Evolutionary conservation across 2,113 vertebrate genomes (phyloP).

Genomic region (Himantopus leucocephalus): DNA sequence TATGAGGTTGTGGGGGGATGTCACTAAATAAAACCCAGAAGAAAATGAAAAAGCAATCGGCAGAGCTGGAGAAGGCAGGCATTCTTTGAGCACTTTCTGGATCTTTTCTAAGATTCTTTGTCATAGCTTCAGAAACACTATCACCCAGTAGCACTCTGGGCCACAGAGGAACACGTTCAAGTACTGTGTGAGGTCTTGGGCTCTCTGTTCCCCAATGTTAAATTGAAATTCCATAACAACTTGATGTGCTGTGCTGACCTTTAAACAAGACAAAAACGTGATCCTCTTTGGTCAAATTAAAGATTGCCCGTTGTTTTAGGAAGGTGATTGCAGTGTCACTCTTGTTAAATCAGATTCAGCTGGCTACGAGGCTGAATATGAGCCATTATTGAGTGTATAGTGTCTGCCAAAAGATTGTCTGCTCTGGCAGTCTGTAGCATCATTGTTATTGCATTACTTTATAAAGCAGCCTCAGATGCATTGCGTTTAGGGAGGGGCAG

Average conservation of each 20-base stretch:
- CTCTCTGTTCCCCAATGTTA: background rate
- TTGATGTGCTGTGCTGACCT: background rate
- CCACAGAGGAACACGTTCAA: background rate
- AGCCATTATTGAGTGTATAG: background rate
- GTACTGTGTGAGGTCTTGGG: background rate
- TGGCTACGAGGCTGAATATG: accelerated
- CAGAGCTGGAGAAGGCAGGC: background rate
- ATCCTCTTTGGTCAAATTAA: background rate
- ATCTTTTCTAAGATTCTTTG: background rate
- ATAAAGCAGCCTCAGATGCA: background rate
- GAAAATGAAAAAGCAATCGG: background rate
- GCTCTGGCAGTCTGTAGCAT: background rate
- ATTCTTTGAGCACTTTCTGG: background rate
- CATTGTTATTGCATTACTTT: background rate
- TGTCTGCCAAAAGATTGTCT: background rate
- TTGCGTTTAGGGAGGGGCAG: background rate
- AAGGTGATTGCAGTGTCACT: background rate
- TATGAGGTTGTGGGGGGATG: background rate
- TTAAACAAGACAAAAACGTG: background rate
- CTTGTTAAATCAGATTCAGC: background rate
- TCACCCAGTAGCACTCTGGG: background rate
- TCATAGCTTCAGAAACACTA: background rate
- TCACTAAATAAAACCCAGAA: background rate
- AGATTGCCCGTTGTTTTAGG: background rate
- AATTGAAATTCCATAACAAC: background rate